These are phyloP conservation scores for Halichoeres trimaculatus DNA, from an alignment of 2,113 vertebrate species.

Conservation along the genomic window DNA sequence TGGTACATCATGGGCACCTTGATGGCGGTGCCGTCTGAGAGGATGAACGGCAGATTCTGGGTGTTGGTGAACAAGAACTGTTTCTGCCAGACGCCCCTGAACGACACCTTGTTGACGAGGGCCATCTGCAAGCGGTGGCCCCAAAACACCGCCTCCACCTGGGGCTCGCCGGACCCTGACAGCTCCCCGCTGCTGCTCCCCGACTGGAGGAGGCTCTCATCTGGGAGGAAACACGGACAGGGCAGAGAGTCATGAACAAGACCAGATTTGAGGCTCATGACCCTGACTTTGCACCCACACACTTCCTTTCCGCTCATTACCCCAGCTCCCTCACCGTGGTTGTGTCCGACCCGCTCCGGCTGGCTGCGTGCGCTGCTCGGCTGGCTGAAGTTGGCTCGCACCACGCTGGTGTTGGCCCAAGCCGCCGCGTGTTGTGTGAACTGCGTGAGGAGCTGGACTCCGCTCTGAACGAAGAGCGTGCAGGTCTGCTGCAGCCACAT, in stretches of 20 bases:
- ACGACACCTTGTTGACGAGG: slow-evolving; percentile 87
- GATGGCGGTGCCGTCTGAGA: slow-evolving; percentile 78
- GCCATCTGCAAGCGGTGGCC: slow-evolving; percentile 77
- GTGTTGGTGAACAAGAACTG: slow-evolving; percentile 87
- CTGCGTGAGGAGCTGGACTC: slow-evolving; percentile 73
- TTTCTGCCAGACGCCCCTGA: slow-evolving; percentile 89
- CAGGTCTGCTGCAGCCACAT: slow-evolving; percentile 82
- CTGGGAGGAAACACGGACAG: slow-evolving; percentile 23
- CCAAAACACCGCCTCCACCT: slow-evolving; percentile 30
- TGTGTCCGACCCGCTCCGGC: slow-evolving; percentile 39
- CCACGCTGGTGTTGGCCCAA: slow-evolving; percentile 87
- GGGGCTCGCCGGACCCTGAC: slow-evolving; percentile 74
- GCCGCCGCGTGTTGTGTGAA: slow-evolving; percentile 75
- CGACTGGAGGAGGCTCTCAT: slow-evolving; percentile 64
- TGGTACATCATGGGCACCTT: slow-evolving; percentile 93
- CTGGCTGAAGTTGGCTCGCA: slow-evolving; percentile 82
- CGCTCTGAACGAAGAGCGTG: slow-evolving; percentile 81
- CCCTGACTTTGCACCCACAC: no score
- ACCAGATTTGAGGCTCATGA: no score
- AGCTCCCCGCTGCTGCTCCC: slow-evolving; percentile 73
- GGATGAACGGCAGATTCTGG: slow-evolving; percentile 87
- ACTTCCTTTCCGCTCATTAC: no score
- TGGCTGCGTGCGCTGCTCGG: slow-evolving; percentile 62
- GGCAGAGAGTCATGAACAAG: slow-evolving; percentile 6
- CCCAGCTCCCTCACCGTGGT: slow-evolving; percentile 70